Conservation (phyloP, 2,888 invertebrate species). For the Selenia dentaria region DNA sequence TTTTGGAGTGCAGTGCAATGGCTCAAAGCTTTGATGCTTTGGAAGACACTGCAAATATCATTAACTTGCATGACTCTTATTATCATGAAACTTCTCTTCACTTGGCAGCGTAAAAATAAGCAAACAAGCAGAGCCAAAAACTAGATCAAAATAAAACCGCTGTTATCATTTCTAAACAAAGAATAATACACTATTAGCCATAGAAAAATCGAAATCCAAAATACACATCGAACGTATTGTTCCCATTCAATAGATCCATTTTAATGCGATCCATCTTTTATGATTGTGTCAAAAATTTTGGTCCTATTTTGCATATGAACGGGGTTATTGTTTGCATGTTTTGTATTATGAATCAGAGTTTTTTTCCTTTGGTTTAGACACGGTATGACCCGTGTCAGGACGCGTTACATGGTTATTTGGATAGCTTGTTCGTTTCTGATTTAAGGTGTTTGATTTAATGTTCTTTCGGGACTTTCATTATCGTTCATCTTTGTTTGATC, state of each 20-base stretch:
- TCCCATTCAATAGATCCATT: slow-evolving; percentile 38
- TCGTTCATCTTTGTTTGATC: no score
- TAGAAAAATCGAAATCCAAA: slow-evolving; percentile 35
- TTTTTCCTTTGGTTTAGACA: slow-evolving; percentile 15
- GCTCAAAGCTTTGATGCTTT: no score
- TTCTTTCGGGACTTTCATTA: no score
- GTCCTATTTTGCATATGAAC: slow-evolving; percentile 78
- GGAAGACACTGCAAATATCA: no score
- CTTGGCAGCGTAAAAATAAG: no score
- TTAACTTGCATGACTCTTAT: no score
- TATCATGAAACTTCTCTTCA: no score
- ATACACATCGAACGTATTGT: slow-evolving; percentile 34
- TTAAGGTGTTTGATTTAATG: neutral
- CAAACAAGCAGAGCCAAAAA: no score
- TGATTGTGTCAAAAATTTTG: slow-evolving; percentile 69
- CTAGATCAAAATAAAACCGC: slow-evolving; percentile 7
- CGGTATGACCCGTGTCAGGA: slow-evolving; percentile 26
- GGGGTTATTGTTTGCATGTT: slow-evolving; percentile 48
- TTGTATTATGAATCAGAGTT: slow-evolving; percentile 17
- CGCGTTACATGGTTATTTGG: slow-evolving; percentile 22
- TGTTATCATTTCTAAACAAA: slow-evolving; percentile 18
- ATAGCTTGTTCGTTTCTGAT: neutral
- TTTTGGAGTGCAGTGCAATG: no score
- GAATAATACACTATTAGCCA: slow-evolving; percentile 25
- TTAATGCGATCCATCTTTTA: slow-evolving; percentile 74